Base-by-base conservation (phyloP, 92 coral and sea anemone species). In the Meandrina meandrites region DNA sequence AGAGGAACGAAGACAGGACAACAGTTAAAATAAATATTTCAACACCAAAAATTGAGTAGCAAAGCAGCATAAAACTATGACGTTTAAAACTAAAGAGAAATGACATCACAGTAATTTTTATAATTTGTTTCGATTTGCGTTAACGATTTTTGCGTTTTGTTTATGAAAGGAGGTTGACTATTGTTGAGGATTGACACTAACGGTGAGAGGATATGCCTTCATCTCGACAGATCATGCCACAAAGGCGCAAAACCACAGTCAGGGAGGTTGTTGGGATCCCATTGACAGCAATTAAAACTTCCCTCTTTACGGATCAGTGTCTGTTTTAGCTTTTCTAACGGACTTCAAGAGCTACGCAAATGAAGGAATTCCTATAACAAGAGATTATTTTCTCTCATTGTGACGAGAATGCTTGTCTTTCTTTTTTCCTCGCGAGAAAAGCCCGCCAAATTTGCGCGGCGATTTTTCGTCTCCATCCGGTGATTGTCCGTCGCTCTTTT, bases 361-460 rank as follows among this genome's bases (percentile, higher is more conserved):
- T 0, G 9, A 34, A 71, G 16, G 21, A 15, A 22, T 35, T 35
- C 14, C 27, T n/a, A 34, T 78, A 48, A 30, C 1, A 36, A 35
- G 37, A 35, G 80, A 74, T 56, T 40, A 74, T 58, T 84, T 60
- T 14, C 36, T 35, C 17, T 84, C 56, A 22, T 16, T 60, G 7
- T 45, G 22, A 8, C 51, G 57, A 17, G 30, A 30, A 4, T 42
- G 45, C 35, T 56, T 84, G 11, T 76, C 81, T 76, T 76, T 75
- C 76, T 85, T 85, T 77, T 85, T 85, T 3, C 83, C 81, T 66
- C 82, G 82, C 36, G 88, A 85, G 68, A 85, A 85, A 24, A 85
- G 51, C 37, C 88, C 66, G 45, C 88, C 88, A 47, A 77, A 62
- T 78, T 85, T 85, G 14, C 83, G 88, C 18, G 82, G 40, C 45